Conservation (phyloP, 2,888 invertebrate species). For the Ophion ellenae region DNA sequence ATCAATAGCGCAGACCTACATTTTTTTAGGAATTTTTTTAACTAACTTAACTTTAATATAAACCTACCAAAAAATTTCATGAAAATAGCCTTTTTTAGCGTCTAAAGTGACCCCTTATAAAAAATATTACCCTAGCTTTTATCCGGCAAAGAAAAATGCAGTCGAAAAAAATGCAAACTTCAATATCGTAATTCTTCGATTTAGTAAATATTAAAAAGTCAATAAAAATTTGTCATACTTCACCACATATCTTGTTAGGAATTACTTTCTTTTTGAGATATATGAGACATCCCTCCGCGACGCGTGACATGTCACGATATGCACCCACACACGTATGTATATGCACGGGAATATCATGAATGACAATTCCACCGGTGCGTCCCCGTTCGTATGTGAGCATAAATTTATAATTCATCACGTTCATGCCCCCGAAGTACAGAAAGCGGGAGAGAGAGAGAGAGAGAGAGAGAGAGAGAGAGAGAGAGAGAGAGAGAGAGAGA, state of each 20-base stretch:
- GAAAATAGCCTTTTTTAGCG: too few relatives aligned
- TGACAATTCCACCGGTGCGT: constrained; percentile 51
- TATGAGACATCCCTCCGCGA: constrained; percentile 6
- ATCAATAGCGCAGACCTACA: too few relatives aligned
- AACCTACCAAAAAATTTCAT: too few relatives aligned
- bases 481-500: constrained; percentile 4
- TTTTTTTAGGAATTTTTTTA: too few relatives aligned
- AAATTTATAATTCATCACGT: constrained; percentile 58
- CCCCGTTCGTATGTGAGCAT: constrained; percentile 30
- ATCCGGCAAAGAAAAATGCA: too few relatives aligned
- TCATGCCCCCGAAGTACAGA: constrained; percentile 13
- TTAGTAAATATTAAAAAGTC: background rate
- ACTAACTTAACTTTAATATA: too few relatives aligned
- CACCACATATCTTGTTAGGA: background rate
- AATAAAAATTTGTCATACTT: background rate
- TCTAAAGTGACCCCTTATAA: too few relatives aligned
- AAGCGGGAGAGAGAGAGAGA: background rate
- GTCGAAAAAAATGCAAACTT: too few relatives aligned
- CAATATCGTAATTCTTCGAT: background rate
- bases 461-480: background rate
- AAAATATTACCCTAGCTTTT: too few relatives aligned
- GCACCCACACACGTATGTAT: background rate
- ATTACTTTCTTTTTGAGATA: background rate
- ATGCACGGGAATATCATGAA: constrained; percentile 62
- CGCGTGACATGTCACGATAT: constrained; percentile 45